Conservation (phyloP, 1,140 invertebrate genomes). For the Sarcophaga bullata region DNA sequence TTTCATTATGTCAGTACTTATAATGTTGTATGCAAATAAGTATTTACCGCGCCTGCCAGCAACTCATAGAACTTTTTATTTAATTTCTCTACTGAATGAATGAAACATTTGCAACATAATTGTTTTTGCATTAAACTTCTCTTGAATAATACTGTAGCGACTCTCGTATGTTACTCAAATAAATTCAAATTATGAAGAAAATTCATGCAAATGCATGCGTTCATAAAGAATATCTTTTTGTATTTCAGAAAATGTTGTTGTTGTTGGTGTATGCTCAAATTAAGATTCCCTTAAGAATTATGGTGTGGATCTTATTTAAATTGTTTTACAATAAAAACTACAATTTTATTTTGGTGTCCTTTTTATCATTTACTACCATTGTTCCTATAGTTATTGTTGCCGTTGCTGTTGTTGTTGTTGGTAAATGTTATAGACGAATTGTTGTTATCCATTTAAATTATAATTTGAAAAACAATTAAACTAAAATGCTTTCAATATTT, state of each 20-base stretch:
- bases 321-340: slow-evolving; percentile 22
- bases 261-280: too few species aligned
- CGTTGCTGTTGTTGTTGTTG: neutral
- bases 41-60: too few species aligned
- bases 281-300: neutral
- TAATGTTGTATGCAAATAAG: too few species aligned
- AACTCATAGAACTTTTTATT: too few species aligned
- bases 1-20: too few species aligned
- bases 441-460: slow-evolving; percentile 23
- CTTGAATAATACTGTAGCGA: neutral
- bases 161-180: neutral
- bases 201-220: neutral
- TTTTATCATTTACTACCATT: neutral
- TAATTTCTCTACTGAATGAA: too few species aligned
- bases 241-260: too few species aligned
- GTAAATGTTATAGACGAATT: slow-evolving; percentile 8
- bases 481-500: slow-evolving; percentile 24
- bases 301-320: slow-evolving; percentile 20
- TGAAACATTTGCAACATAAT: too few species aligned
- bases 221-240: neutral
- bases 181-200: neutral
- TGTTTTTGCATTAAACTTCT: too few species aligned
- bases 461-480: slow-evolving; percentile 27
- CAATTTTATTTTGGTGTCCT: slow-evolving; percentile 15
- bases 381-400: neutral